Conservation (phyloP, 1,140 invertebrate genomes). For the Drosophila tropicalis region DNA sequence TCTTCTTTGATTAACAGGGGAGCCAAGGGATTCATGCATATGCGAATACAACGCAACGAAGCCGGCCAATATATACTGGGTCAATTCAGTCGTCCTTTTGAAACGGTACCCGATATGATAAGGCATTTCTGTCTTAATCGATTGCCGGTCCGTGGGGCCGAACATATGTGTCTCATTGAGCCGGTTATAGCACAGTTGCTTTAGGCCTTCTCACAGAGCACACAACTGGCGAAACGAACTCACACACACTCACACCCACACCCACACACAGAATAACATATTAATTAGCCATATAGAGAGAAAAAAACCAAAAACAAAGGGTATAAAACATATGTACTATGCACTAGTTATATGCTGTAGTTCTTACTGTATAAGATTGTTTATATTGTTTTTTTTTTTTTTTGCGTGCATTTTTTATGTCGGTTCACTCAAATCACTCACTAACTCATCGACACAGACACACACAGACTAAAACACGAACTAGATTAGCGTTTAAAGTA, state of each 20-base stretch:
- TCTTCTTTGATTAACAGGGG: slow-evolving; percentile 86
- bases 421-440: slow-evolving; percentile 25
- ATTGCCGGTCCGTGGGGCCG: slow-evolving; percentile 95
- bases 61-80: slow-evolving; percentile 92
- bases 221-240: slow-evolving; percentile 29
- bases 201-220: slow-evolving; percentile 82
- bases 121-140: slow-evolving; percentile 95
- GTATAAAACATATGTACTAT: slow-evolving; percentile 42
- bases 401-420: slow-evolving; percentile 29
- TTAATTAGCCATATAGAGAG: slow-evolving; percentile 61
- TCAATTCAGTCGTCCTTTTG: slow-evolving; percentile 95
- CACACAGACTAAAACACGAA: slow-evolving; percentile 37
- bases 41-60: slow-evolving; percentile 92
- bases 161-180: slow-evolving; percentile 96
- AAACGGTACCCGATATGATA: slow-evolving; percentile 95
- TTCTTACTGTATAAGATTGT: slow-evolving; percentile 45
- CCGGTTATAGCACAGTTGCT: slow-evolving; percentile 94
- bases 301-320: slow-evolving; percentile 10
- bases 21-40: slow-evolving; percentile 97
- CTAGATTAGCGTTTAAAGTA: slow-evolving; percentile 73
- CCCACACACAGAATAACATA: slow-evolving; percentile 69
- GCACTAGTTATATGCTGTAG: slow-evolving; percentile 65
- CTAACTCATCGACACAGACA: slow-evolving; percentile 25
- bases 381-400: slow-evolving; percentile 23
- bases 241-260: slow-evolving; percentile 62